Base-by-base conservation (phyloP, 2,888 invertebrate species). In the Limnephilus rhombicus region DNA sequence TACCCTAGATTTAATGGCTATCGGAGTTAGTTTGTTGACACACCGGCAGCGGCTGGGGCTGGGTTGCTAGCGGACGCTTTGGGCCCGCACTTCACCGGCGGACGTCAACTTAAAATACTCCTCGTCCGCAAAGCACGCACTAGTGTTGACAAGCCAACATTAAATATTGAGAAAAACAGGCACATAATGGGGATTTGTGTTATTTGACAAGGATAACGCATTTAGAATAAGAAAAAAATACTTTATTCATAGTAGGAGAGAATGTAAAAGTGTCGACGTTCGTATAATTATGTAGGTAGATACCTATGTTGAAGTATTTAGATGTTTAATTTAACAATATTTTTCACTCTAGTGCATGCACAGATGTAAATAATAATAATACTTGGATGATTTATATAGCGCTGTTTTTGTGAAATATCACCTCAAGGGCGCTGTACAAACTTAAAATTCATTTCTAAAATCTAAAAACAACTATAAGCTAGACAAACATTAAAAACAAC, bases 71-170 rank as follows among this genome's bases (percentile, higher is more conserved):
- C 34, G 83, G 83, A 83, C 34, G 37, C 83, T 83, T 41, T 41
- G 83, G 37, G 83, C 37, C 83, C 83, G 15, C 83, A 83, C 83
- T 83, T 83, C 83, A 83, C 83, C 34, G 37, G 83, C 83, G 37
- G 83, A 83, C 83, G 83, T 83, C 83, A 37, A 31, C 83, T 83
- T 83, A 83, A 83, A 83, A 83, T 83, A 34, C 83, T 83, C 13
- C 83, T 83, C 83, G 37, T 83, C 83, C 83, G 7, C 37, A 41
- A 83, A 37, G 24, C 83, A 37, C 83, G 83, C 83, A 41, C 83
- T 24, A 83, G 83, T 83, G 83, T 83, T 83, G 83, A 83, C 83
- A 83, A 34, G 37, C 34, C 37, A 15, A 83, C 83, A 83, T 83
- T 24, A 83, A 83, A 41, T 83, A 83, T 41, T 83, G 34, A 34